phyloP scores from a whole-genome alignment of 2,797 vertebrate species.

The Graptemys geographica region DNA sequence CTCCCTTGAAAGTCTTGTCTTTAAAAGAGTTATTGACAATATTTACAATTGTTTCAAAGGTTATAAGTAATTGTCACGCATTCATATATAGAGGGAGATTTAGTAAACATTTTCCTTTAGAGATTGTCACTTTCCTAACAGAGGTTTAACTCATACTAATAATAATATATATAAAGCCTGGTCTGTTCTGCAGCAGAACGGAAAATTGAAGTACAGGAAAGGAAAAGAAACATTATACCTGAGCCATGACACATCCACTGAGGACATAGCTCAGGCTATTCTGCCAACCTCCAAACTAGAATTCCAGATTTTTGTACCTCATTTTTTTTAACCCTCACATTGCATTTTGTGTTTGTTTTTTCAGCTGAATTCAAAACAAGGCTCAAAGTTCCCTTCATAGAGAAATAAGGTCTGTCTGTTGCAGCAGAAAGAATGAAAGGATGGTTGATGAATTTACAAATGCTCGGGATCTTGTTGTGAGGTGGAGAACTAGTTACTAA shows the following conservation, averaged over 20 bases:
- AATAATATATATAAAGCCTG: too few species aligned
- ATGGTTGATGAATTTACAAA: not conserved
- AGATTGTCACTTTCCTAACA: not conserved
- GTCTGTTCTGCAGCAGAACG: not conserved
- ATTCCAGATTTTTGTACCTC: too few species aligned
- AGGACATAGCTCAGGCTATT: too few species aligned
- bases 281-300: too few species aligned
- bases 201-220: not conserved
- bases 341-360: constrained; percentile 53
- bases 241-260: not conserved
- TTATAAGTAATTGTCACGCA: not conserved
- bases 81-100: not conserved
- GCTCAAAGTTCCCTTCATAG: constrained; percentile 42
- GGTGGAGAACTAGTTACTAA: constrained; percentile 17
- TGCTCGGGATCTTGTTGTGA: constrained; percentile 20
- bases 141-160: not conserved
- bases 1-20: not conserved
- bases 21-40: not conserved
- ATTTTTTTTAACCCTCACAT: constrained; percentile 33
- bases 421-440: constrained; percentile 3
- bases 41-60: not conserved
- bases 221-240: not conserved
- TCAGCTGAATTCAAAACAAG: constrained; percentile 36
- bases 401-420: constrained; percentile 17
- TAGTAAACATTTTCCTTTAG: not conserved